Conservation (phyloP, 1,140 invertebrate species). For the Amphibalanus amphitrite region DNA sequence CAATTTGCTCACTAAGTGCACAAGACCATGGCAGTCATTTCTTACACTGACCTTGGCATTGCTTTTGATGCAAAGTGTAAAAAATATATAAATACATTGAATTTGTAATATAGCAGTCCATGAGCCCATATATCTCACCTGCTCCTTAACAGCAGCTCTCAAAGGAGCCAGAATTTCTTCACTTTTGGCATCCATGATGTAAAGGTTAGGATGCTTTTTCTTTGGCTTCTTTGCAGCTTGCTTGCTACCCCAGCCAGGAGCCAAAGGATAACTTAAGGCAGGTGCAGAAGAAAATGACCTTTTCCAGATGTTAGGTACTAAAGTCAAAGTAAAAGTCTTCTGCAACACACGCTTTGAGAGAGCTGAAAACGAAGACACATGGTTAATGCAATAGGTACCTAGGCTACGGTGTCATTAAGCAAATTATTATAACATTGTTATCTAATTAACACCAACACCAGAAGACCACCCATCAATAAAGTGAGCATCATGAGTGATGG, state of each 20-base stretch:
- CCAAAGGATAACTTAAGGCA: not conserved
- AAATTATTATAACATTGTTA: too few species aligned
- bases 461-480: too few species aligned
- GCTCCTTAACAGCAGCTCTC: slow-evolving; percentile 72
- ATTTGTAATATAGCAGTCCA: too few species aligned
- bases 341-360: not conserved
- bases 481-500: too few species aligned
- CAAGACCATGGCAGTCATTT: not conserved
- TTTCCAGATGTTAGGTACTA: not conserved
- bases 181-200: slow-evolving; percentile 60
- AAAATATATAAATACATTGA: too few species aligned
- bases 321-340: not conserved
- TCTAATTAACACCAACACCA: too few species aligned
- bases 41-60: not conserved
- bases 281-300: not conserved
- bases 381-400: too few species aligned
- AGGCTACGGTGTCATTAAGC: too few species aligned
- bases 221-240: not conserved
- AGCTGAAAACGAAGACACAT: too few species aligned
- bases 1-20: too few species aligned
- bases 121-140: slow-evolving; percentile 52
- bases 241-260: not conserved
- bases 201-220: slow-evolving; percentile 22
- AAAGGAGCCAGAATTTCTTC: slow-evolving; percentile 68
- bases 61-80: too few species aligned